Evolutionary conservation across 2,888 invertebrate genomes (phyloP).

Genomic region (Eurytoma californica): DNA sequence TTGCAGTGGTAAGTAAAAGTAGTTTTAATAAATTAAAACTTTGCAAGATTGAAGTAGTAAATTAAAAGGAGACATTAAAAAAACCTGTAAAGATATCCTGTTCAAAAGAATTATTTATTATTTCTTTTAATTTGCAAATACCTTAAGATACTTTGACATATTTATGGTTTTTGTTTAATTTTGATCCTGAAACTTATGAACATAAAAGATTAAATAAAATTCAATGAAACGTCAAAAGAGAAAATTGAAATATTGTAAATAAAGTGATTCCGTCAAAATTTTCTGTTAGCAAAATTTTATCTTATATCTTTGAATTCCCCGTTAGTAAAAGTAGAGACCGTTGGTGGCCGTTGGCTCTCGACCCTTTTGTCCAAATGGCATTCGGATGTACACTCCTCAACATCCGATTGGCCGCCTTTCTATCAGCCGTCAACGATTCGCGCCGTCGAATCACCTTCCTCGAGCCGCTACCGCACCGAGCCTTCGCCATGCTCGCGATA

Average conservation of each 20-base stretch:
- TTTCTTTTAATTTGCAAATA: too few relatives aligned
- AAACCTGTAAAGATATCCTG: too few relatives aligned
- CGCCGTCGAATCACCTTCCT: constrained; percentile 62
- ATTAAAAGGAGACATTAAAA: too few relatives aligned
- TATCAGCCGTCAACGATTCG: constrained; percentile 66
- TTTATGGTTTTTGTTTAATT: background rate
- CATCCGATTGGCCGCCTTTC: constrained; percentile 74
- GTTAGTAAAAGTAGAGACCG: constrained; percentile 75
- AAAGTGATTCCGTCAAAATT: constrained; percentile 51
- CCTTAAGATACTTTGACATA: background rate
- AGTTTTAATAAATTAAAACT: constrained; percentile 30
- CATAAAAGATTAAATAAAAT: constrained; percentile 5
- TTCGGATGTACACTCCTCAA: constrained; percentile 73
- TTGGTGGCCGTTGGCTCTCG: constrained; percentile 74
- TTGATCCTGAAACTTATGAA: background rate
- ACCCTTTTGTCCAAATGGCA: constrained; percentile 75
- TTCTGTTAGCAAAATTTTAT: constrained; percentile 62
- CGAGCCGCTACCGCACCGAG: constrained; percentile 45
- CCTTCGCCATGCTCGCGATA: constrained; percentile 40
- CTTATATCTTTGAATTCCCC: constrained; percentile 75
- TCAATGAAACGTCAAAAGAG: constrained; percentile 5
- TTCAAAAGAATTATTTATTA: too few relatives aligned
- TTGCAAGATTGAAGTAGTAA: background rate
- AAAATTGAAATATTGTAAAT: constrained; percentile 32
- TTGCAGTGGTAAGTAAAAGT: constrained; percentile 43